Base-by-base conservation (phyloP, 2,797 vertebrate genomes). In the Micromesistius poutassou region DNA sequence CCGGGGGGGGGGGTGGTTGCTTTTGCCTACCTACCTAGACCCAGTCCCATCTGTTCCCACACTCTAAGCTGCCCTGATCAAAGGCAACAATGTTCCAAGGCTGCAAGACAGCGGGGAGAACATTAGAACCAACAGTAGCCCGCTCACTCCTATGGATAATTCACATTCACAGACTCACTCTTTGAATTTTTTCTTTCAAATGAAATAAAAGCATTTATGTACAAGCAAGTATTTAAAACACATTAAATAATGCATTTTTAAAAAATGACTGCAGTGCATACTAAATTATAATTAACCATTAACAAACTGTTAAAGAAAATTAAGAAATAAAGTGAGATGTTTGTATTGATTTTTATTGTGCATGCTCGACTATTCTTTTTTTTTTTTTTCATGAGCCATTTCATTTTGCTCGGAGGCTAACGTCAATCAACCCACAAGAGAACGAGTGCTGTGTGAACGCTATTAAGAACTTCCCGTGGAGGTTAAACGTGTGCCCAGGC, bases 391-490 rank as follows among this genome's bases (percentile, higher is more conserved):
- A 71, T 30, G 16, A 71, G 28, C 70, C 28, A 13, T 31, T 73
- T 46, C 28, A 13, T 31, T 73, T 46, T 10, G 33, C 33, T 50
- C 6, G 70, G 42, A 72, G 70, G 71, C n/a, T 25, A 42, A 71
- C 28, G 35, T 46, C 74, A 70, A 75, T 76, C 74, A 72, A 66
- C 78, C 30, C 78, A 75, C 78, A 75, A 75, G 36, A 79, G 62
- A 12, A 74, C 4, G 16, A 13, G 13, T 5, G 30, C 35, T 16
- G 55, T n/a, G 8, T 62, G 55, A 62, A n/a, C 8, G 14, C 72
- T 77, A 80, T 70, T 74, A 38, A 80, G 55, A 72, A 71, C 79
- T 80, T 77, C 72, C 72, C 31, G 40, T 16, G 72, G 75, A 74
- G 75, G 72, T 50, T 74, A 74, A 75, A 66, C 30, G 5, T n/a